phyloP scores from a whole-genome alignment of 2,888 invertebrate genomes.

The Metallyticus violacea region DNA sequence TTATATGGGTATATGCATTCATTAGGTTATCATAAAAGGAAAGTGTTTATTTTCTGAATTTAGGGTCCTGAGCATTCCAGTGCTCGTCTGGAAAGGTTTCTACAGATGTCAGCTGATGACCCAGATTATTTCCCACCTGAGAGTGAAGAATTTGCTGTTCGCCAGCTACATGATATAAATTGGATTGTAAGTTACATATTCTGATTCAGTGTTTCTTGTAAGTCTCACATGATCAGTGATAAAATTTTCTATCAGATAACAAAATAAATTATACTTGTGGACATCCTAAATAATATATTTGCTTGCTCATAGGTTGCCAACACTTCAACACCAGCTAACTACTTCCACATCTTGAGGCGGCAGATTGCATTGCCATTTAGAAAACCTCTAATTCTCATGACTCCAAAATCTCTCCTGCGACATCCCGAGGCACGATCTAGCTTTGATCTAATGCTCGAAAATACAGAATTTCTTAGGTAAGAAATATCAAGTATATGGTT shows the following conservation, averaged over 20 bases:
- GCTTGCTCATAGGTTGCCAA: constrained; percentile 64
- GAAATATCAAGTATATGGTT: too few species aligned
- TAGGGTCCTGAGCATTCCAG: constrained; percentile 96
- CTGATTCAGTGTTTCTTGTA: too few species aligned
- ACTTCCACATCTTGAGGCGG: constrained; percentile 93
- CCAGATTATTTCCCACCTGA: constrained; percentile 93
- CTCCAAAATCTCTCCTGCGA: constrained; percentile 94
- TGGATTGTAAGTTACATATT: constrained; percentile 65
- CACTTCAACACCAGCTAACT: constrained; percentile 93
- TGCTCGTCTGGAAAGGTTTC: constrained; percentile 84
- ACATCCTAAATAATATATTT: too few species aligned
- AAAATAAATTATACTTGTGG: too few species aligned
- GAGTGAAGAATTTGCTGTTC: constrained; percentile 84
- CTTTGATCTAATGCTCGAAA: constrained; percentile 89
- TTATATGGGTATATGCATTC: too few species aligned
- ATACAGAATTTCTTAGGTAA: constrained; percentile 40
- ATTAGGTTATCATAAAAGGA: neutral
- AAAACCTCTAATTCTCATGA: constrained; percentile 95
- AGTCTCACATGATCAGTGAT: too few species aligned
- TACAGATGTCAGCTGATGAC: constrained; percentile 97
- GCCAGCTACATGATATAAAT: constrained; percentile 96
- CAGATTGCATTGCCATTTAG: constrained; percentile 97
- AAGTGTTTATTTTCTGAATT: constrained; percentile 28
- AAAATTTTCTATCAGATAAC: too few species aligned
- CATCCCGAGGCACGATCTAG: constrained; percentile 94